phyloP scores from a whole-genome alignment of 2,113 vertebrate genomes.

The Tringa solitaria region DNA sequence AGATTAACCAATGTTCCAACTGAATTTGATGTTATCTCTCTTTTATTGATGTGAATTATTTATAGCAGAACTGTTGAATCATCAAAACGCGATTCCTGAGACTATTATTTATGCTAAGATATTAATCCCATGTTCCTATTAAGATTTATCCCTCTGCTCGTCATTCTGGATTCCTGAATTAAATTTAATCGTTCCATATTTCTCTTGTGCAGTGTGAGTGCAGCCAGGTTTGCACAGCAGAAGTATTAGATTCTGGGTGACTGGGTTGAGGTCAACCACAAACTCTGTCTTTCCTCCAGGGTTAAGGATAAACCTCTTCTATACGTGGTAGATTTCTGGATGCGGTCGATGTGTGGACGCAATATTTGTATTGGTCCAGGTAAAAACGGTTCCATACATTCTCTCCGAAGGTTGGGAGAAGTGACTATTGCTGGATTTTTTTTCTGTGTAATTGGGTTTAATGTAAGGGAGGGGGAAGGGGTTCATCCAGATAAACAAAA shows the following conservation, averaged over 20 bases:
- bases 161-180: constrained; percentile 20
- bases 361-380: neutral
- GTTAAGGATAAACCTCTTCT: neutral
- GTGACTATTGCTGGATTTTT: neutral
- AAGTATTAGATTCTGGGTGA: neutral
- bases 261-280: neutral
- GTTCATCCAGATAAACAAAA: neutral
- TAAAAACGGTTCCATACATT: neutral
- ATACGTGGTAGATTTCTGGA: neutral
- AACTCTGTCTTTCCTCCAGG: neutral
- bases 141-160: constrained; percentile 57
- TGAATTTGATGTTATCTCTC: constrained; percentile 11
- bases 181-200: constrained; percentile 40
- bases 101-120: constrained; percentile 34
- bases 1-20: constrained; percentile 4
- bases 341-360: accelerated
- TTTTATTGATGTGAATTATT: constrained; percentile 46
- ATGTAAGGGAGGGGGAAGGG: neutral
- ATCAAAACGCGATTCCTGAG: neutral
- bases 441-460: neutral
- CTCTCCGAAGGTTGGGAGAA: neutral
- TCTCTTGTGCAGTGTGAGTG: neutral
- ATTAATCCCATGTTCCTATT: constrained; percentile 61
- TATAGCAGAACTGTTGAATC: constrained; percentile 33
- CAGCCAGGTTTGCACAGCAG: neutral